Conservation (phyloP, 2,888 invertebrate species). For the Cheilosia grossa region DNA sequence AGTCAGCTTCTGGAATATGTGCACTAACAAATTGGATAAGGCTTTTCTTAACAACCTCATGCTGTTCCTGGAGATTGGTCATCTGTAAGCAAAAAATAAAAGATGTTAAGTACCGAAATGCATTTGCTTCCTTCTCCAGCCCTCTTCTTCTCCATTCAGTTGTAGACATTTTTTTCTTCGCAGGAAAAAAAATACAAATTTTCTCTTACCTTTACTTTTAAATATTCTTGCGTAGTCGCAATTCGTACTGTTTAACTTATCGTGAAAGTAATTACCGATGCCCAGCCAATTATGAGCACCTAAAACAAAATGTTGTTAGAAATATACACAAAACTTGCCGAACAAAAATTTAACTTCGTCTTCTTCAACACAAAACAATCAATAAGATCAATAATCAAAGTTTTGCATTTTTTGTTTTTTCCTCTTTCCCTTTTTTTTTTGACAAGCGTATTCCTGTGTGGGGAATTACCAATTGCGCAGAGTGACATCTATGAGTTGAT, state of each 20-base stretch:
- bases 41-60: conserved; percentile 89
- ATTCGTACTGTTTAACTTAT: conserved; percentile 26
- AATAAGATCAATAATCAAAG: conserved; percentile 71
- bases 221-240: conserved; percentile 36
- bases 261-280: conserved; percentile 22
- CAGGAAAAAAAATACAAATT: not conserved
- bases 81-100: conserved; percentile 75
- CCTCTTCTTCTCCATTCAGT: conserved; percentile 23
- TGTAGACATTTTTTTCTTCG: conserved; percentile 59
- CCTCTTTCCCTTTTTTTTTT: conserved; percentile 47
- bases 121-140: conserved; percentile 21
- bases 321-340: conserved; percentile 63
- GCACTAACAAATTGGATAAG: conserved; percentile 91
- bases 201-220: conserved; percentile 43
- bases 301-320: conserved; percentile 20
- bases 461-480: not conserved
- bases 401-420: conserved; percentile 69
- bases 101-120: not conserved
- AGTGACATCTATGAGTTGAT: conserved; percentile 42
- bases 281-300: conserved; percentile 13
- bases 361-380: conserved; percentile 72
- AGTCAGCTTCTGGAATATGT: conserved; percentile 91
- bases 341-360: conserved; percentile 43
- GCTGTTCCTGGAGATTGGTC: conserved; percentile 83
- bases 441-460: conserved; percentile 55